Base-by-base conservation (phyloP, 2,797 vertebrate species). In the Triplophysa yarkandensis region DNA sequence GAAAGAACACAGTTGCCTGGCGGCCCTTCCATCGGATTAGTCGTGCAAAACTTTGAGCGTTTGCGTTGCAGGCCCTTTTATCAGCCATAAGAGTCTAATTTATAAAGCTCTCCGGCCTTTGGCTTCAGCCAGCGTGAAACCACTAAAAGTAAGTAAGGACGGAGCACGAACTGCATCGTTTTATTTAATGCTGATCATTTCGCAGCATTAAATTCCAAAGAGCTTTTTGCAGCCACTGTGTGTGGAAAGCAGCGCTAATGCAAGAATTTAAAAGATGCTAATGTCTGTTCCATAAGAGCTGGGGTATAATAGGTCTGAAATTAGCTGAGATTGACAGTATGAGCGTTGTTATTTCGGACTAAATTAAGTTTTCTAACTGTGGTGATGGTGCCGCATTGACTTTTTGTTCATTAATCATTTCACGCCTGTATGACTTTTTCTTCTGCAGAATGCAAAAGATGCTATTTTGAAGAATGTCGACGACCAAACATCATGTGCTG, bases 1-100 rank as follows among this genome's bases (percentile, higher is more conserved):
- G 68, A 79, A 74, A 54, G 74, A 82, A 80, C 72, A 87, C 86
- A 85, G 76, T 50, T 82, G 83, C 83, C 82, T 80, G 68, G 75
- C 82, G 57, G 58, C 74, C 74, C 25, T 75, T 39, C 61, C 41
- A 55, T 46, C 54, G 41, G 76, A 78, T 74, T 76, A 81, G 80
- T 78, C 63, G 77, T 43, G 34, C 76, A 62, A 61, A 82, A 75
- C 69, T 78, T 55, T 19, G 74, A 73, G 67, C 80, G 69, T 82
- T 83, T 74, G 71, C 34, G 16, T 70, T 82, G 57, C 68, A 54
- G 41, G 63, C 74, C 3, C 6, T 78, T 83, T 73, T 73, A 77
- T 86, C 74, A 77, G 69, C 64, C 66, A 57, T 60, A 34, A 63
- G 79, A 61, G 73, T 80, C 76, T 80, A 32, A 74, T 58, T 64